A percentile compares a stretch with the other conserved stretches of the same genome.
These are phyloP conservation scores for Ciconia boyciana DNA, from an alignment of 2,113 vertebrate genomes.

Conservation along the genomic window DNA sequence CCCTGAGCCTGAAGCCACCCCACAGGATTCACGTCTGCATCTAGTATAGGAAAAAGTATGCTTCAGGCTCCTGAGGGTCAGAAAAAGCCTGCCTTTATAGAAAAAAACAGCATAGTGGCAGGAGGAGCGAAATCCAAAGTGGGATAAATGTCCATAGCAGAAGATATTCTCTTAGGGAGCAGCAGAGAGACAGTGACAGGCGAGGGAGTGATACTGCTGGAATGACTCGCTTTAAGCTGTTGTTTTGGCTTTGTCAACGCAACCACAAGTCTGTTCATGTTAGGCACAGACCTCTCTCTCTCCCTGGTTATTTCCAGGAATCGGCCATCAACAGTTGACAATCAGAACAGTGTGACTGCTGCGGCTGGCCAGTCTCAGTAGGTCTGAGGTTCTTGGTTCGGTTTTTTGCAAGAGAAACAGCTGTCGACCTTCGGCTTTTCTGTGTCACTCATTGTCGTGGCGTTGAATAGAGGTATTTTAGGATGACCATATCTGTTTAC, in stretches of 20 bases:
- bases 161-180: neutral
- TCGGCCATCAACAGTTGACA: neutral
- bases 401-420: neutral
- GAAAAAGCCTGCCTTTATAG: neutral
- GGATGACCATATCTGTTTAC: neutral
- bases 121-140: neutral
- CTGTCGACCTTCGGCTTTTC: neutral
- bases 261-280: constrained; percentile 6
- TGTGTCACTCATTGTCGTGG: neutral
- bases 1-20: neutral
- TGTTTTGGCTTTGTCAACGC: neutral
- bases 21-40: neutral
- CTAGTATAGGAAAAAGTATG: accelerated
- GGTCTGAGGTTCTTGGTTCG: neutral
- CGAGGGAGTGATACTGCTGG: neutral
- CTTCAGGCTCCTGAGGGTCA: neutral
- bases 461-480: neutral
- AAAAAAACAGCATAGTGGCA: neutral
- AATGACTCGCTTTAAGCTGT: neutral
- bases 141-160: neutral
- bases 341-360: neutral
- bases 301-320: constrained; percentile 53
- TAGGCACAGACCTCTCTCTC: neutral
- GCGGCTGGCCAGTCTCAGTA: neutral
- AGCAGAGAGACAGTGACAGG: neutral